These are phyloP conservation scores for Prochilodus magdalenae DNA, from an alignment of 2,113 vertebrate genomes.

Conservation along the genomic window DNA sequence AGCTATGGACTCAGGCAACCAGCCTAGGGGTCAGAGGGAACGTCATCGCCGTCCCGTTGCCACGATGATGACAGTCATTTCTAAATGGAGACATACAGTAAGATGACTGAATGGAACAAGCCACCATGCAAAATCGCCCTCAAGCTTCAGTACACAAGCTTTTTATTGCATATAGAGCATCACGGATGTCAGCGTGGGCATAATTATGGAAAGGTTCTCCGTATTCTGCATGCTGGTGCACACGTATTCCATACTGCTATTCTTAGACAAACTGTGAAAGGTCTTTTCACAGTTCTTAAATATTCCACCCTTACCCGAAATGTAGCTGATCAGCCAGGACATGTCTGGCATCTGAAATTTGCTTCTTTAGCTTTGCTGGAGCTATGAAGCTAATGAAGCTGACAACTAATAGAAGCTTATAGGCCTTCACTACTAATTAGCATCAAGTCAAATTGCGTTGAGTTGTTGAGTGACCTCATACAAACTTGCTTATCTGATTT, in stretches of 20 bases:
- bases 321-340: no score
- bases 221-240: neutral
- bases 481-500: no score
- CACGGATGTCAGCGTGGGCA: neutral
- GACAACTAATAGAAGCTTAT: no score
- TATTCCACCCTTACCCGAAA: no score
- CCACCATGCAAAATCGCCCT: neutral
- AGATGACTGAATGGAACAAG: conserved; percentile 12
- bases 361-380: no score
- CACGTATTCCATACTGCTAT: neutral
- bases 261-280: neutral
- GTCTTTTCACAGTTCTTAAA: no score
- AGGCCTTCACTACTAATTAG: no score
- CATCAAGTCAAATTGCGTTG: no score
- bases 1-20: conserved; percentile 27
- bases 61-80: conserved; percentile 24
- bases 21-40: conserved; percentile 27
- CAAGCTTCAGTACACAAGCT: neutral
- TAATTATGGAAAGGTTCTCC: neutral
- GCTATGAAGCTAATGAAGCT: no score
- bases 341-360: no score
- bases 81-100: conserved; percentile 27
- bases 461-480: no score
- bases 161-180: neutral
- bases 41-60: conserved; percentile 34